phyloP scores from a whole-genome alignment of 2,797 vertebrate genomes.

The Aldrovandia affinis region DNA sequence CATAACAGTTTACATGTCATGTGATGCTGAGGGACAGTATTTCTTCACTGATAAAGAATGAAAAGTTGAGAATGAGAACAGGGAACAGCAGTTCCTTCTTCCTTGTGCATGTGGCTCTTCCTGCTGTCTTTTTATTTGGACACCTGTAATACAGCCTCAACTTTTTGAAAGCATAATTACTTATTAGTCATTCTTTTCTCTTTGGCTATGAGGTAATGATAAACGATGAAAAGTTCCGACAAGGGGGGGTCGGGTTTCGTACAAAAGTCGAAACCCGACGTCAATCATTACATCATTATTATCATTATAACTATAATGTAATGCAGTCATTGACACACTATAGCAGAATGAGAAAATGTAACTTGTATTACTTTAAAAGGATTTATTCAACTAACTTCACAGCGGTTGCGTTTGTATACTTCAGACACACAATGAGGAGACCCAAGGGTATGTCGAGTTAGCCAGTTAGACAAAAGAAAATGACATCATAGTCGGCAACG shows the following conservation, averaged over 20 bases:
- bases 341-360: too few relatives aligned
- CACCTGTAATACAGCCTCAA: not conserved
- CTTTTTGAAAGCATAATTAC: not conserved
- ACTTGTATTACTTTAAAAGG: too few relatives aligned
- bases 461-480: not conserved
- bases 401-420: not conserved
- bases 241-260: not conserved
- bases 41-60: not conserved
- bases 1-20: not conserved
- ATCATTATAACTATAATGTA: not conserved
- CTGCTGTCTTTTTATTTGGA: not conserved
- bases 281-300: too few relatives aligned
- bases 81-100: not conserved
- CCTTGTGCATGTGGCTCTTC: not conserved
- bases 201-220: not conserved
- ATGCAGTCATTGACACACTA: not conserved
- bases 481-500: not conserved
- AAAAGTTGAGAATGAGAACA: not conserved
- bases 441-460: not conserved
- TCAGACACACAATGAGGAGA: not conserved
- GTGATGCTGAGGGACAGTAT: not conserved
- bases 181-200: not conserved
- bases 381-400: not conserved
- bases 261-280: not conserved
- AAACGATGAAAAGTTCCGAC: not conserved